phyloP scores from a whole-genome alignment of 2,888 invertebrate species.

The Sinopyrophorus schimmeli region DNA sequence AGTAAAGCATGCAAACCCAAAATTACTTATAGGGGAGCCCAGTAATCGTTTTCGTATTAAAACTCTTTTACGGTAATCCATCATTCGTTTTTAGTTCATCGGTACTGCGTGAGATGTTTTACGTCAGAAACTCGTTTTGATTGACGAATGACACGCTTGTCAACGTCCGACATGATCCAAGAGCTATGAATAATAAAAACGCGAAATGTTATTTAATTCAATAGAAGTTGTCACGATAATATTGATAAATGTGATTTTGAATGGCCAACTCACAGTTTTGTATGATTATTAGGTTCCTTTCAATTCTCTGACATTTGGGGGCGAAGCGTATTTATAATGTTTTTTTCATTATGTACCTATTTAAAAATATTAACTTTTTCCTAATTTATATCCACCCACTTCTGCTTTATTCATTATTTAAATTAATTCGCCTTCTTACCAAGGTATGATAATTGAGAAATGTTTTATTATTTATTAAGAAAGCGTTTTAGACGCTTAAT shows the following conservation, averaged over 20 bases:
- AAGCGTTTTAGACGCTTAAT: no score
- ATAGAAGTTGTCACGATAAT: conserved; percentile 49
- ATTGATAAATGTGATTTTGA: conserved; percentile 51
- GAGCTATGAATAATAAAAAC: conserved; percentile 41
- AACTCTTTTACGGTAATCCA: conserved; percentile 45
- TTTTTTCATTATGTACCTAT: conserved; percentile 6
- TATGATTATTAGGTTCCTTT: conserved; percentile 33
- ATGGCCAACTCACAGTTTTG: conserved; percentile 36
- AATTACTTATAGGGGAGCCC: conserved; percentile 32
- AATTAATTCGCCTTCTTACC: no score
- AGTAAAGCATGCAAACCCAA: conserved; percentile 26
- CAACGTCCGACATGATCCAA: conserved; percentile 39
- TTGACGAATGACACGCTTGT: conserved; percentile 45
- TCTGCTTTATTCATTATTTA: no score
- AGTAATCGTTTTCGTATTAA: conserved; percentile 39
- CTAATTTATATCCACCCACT: no score
- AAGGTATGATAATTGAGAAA: no score
- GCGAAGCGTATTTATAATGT: conserved; percentile 11
- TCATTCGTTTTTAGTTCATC: conserved; percentile 40
- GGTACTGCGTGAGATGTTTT: conserved; percentile 36
- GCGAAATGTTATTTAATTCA: conserved; percentile 47
- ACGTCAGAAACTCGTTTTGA: conserved; percentile 41
- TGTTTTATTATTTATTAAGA: no score
- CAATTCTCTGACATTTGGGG: conserved; percentile 10
- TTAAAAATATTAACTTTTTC: no score